Evolutionary conservation across 1,140 invertebrate genomes (phyloP).

Genomic region (Rhyzopertha dominica): DNA sequence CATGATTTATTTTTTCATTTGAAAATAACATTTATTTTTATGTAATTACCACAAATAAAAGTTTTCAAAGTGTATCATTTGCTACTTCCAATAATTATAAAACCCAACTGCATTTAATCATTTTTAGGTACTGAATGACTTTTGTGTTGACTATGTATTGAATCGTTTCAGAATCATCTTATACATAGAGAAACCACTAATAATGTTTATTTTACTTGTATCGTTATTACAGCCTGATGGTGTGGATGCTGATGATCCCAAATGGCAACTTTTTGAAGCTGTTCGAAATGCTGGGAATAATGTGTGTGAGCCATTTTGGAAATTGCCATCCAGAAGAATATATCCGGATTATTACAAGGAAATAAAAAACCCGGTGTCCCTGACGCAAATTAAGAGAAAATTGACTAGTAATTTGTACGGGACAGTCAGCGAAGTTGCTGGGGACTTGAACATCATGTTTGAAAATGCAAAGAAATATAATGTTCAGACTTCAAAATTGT

Average conservation of each 20-base stretch:
- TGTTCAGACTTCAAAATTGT: conserved; percentile 78
- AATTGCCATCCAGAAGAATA: conserved; percentile 79
- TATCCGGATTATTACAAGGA: conserved; percentile 98
- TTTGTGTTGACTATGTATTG: no score
- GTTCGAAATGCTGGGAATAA: conserved; percentile 49
- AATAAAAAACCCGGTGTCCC: conserved; percentile 92
- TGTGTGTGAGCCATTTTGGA: conserved; percentile 87
- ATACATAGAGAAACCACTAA: no score
- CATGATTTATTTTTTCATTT: no score
- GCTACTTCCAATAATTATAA: no score
- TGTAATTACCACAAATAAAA: no score
- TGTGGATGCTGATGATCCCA: conserved; percentile 46
- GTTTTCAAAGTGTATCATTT: no score
- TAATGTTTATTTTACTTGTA: background rate
- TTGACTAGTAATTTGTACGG: conserved; percentile 82
- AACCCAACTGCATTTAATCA: no score
- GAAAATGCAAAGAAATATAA: conserved; percentile 97
- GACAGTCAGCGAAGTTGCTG: conserved; percentile 83
- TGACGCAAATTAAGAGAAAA: conserved; percentile 89
- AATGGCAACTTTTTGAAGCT: conserved; percentile 52
- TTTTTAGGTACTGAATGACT: no score
- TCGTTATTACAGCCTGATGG: conserved; percentile 17
- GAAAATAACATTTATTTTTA: no score
- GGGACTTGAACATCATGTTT: conserved; percentile 97
- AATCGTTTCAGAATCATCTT: no score